These are phyloP conservation scores for Eurystomus gularis DNA, from an alignment of 2,113 vertebrate genomes.

Conservation along the genomic window DNA sequence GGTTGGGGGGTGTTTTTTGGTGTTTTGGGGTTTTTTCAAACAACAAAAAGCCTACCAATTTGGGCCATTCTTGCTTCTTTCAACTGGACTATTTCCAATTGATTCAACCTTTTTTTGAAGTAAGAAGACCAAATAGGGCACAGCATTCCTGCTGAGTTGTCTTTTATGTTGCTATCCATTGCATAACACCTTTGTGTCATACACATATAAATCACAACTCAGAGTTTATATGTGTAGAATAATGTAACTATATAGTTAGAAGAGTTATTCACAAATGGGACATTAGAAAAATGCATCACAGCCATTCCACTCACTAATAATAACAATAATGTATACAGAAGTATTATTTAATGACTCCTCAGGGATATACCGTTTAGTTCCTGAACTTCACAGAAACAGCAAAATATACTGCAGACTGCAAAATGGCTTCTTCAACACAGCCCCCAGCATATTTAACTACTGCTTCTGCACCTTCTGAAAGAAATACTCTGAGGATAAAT, in stretches of 20 bases:
- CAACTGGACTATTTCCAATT: neutral
- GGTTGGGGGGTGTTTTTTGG: neutral
- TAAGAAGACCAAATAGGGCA: neutral
- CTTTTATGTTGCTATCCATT: neutral
- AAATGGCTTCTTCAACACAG: neutral
- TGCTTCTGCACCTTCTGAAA: neutral
- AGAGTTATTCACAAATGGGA: neutral
- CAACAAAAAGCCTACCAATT: fast-evolving
- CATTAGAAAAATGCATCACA: neutral
- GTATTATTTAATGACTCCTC: neutral
- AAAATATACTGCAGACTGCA: neutral
- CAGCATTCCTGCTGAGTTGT: neutral
- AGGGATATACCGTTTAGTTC: neutral
- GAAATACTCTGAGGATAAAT: neutral
- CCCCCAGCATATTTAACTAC: neutral
- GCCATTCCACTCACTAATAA: neutral
- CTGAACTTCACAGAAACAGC: neutral
- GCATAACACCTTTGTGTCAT: neutral
- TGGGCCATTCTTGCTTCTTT: neutral
- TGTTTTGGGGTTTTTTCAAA: neutral
- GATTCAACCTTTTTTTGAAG: neutral
- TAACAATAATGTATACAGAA: neutral
- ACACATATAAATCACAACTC: neutral
- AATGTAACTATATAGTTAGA: neutral
- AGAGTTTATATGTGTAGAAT: neutral